Percentiles rank a stretch among this genome's conserved stretches.
Evolutionary conservation across 2,797 vertebrate genomes (phyloP).

Genomic region (Anguilla megastoma): DNA sequence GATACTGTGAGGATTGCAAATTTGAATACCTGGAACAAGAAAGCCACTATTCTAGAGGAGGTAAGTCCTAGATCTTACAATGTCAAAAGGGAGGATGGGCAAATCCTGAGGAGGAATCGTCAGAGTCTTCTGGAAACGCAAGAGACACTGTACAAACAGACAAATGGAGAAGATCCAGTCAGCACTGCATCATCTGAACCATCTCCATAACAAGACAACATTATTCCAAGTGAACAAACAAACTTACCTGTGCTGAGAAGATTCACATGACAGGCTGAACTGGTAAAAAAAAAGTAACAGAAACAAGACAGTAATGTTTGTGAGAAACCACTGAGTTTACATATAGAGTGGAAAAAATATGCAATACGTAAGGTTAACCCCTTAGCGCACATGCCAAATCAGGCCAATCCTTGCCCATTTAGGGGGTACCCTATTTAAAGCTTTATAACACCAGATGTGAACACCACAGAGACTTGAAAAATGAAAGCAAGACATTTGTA

Average conservation of each 20-base stretch:
- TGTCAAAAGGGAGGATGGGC: neutral
- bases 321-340: no score
- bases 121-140: neutral
- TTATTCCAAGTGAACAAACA: neutral
- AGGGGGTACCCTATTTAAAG: no score
- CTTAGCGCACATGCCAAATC: no score
- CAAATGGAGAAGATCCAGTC: neutral
- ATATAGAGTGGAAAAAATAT: no score
- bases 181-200: neutral
- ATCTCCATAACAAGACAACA: neutral
- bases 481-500: no score
- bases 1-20: constrained; percentile 7
- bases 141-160: neutral
- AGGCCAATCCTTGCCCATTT: no score
- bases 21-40: neutral
- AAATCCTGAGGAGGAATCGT: neutral
- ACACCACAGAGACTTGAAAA: no score
- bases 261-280: constrained; percentile 19
- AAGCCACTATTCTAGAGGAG: constrained; percentile 1
- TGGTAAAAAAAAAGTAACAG: neutral
- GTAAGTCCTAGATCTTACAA: neutral
- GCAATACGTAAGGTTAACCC: no score
- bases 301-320: neutral
- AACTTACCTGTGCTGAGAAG: constrained; percentile 21
- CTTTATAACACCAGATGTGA: no score